Conservation (phyloP, 2,888 invertebrate genomes). For the Lomographa bimaculata region DNA sequence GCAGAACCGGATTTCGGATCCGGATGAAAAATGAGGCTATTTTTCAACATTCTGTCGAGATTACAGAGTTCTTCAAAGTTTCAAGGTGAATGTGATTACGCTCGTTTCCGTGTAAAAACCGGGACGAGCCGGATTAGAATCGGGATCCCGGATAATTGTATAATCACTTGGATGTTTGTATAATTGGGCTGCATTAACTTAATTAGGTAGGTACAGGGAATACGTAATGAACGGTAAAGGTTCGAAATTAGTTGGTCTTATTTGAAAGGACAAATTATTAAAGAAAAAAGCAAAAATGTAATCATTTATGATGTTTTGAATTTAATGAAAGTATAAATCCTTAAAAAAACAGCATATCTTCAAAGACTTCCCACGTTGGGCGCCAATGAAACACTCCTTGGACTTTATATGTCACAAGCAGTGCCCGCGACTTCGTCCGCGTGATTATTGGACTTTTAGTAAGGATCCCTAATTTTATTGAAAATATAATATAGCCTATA, state of each 20-base stretch:
- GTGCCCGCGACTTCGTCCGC: too few species aligned
- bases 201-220: constrained; percentile 17
- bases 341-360: too few species aligned
- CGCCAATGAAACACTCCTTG: too few species aligned
- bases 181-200: constrained; percentile 26
- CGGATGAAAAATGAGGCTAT: constrained; percentile 49
- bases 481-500: too few species aligned
- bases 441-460: too few species aligned
- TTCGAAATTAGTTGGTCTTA: background rate
- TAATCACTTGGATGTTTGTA: constrained; percentile 28
- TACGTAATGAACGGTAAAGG: background rate
- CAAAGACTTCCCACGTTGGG: too few species aligned
- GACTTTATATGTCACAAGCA: too few species aligned
- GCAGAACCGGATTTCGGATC: constrained; percentile 25
- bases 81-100: constrained; percentile 27
- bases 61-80: constrained; percentile 33
- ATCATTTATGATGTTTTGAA: too few species aligned
- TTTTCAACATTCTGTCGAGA: constrained; percentile 43
- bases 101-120: constrained; percentile 16
- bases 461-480: too few species aligned
- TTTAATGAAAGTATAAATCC: too few species aligned
- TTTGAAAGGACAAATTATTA: background rate
- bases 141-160: constrained; percentile 20
- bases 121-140: constrained; percentile 10
- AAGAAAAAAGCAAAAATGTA: too few species aligned